These are phyloP conservation scores for human (Homo sapiens) DNA, from an alignment of 2,113 vertebrate genomes.

Conservation along the genomic window DNA sequence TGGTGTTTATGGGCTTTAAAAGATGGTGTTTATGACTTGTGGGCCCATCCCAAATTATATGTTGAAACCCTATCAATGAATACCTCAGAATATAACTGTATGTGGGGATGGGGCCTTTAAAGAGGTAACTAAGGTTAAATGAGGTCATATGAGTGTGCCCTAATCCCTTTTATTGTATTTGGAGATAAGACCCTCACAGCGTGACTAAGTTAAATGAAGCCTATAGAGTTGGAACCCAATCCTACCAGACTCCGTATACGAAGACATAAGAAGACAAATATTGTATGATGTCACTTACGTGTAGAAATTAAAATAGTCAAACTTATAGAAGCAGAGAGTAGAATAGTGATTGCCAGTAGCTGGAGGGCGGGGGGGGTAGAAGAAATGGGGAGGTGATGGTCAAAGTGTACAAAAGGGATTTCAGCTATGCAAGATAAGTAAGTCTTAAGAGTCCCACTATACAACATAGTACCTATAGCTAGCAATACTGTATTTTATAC, in stretches of 20 bases:
- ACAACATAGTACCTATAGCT: neutral
- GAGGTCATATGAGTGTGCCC: too few species aligned
- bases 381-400: neutral
- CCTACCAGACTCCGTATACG: too few species aligned
- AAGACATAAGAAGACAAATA: neutral
- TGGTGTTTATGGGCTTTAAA: neutral
- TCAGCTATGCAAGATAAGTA: neutral
- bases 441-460: neutral
- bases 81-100: neutral
- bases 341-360: too few species aligned
- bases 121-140: neutral
- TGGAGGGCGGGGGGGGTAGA: accelerated
- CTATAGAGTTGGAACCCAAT: neutral
- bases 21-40: neutral
- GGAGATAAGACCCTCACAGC: neutral
- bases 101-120: neutral
- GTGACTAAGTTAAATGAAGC: neutral
- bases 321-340: neutral
- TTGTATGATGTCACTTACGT: neutral
- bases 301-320: neutral
- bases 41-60: neutral
- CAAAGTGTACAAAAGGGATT: neutral
- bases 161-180: neutral
- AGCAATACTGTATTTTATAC: neutral
- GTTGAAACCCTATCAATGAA: neutral